Evolutionary conservation across 2,888 invertebrate species (phyloP), one percentile per base, ranked within the genome.

Genomic region (Sphaerophoria rueppellii): DNA sequence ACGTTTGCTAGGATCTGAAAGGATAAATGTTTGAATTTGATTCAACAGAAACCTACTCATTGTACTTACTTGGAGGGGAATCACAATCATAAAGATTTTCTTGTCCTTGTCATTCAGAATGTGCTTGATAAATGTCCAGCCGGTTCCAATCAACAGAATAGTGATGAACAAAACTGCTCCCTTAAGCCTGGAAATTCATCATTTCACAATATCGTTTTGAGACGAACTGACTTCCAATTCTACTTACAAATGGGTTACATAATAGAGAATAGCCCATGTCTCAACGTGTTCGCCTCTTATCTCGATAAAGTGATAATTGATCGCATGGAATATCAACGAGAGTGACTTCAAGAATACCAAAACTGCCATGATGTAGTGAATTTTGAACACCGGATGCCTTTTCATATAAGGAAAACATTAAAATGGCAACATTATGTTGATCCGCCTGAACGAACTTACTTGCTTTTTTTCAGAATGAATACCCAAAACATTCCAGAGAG

Each of bases 71-170:
- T 99, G 99, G 57, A 99, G 92, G 0, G 99, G 99, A 90, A 99
- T 98, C 52, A 99, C 97, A 87, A 99, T 96, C 96, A 99, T 97
- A 91, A 99, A 99, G 16, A 99, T 94, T 90, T 98, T 98, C 92
- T 99, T 98, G 90, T 99, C 99, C 87, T 98, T 95, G 88, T 98
- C 98, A 0, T 98, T 97, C 34, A 99, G 93, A 87, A 99, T 97
- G 91, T 99, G 98, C 90, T 99, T 99, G 88, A 99, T 98, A 91
- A 99, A 99, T 50, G 98, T 98, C 98, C 99, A 99, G 0, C 99
- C 99, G 6, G 99, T 98, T 60, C 99, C 99, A 87, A 99, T 97
- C 11, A 99, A 93, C 11, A 99, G 96, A 87, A 99, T 96, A 0
- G 98, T 98, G 79, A 99, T 98, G 90, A 99, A 99, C 67, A 99